Base-by-base conservation (phyloP, 2,113 vertebrate genomes). In the Etheostoma spectabile region DNA sequence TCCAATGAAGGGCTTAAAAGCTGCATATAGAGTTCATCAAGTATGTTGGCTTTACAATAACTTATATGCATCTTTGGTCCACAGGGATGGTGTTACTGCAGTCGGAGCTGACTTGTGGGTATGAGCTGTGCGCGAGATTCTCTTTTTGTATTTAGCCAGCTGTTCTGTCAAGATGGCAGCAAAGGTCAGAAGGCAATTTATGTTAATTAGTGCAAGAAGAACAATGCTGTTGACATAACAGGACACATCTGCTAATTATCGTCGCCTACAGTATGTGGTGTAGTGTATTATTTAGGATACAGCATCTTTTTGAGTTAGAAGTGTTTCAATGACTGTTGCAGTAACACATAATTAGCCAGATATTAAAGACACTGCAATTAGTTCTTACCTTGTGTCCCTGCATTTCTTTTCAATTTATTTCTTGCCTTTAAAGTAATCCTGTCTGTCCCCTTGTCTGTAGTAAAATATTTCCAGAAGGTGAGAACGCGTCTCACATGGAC, bases 41-140 rank as follows among this genome's bases (percentile, higher is more conserved):
- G 55, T 78, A 67, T 72, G 45, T 67, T 75, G 42, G 65, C 61
- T 55, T 57, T 21, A 67, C 61, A 64, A 64, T 61, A 80, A 62
- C 7, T 75, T 51, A 19, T 5, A 45, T 59, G 33, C 21, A 60
- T 76, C 51, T 49, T 1, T 38, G 14, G 35, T 69, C 45, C 18
- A 6, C 38, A 11, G 38, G 46, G 46, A 57, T 6, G 21, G 57
- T 4, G 13, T 13, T n/a, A 24, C 30, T 2, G 7, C 33, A 55
- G 51, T 45, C 12, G 6, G 73, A 35, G 45, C 57, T 53, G 38
- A 49, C 38, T 76, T n/a, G 60, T 52, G 33, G 19, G 42, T 12
- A 77, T 11, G 30, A 78, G 38, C 45, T 79, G 42, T 45, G 14
- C 70, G 69, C 15, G 24, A 45, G 66, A 46, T 55, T 69, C 35